Evolutionary conservation across 2,113 vertebrate species (phyloP), one percentile per base, ranked within the genome.

Genomic region (Sisor rabdophorus): DNA sequence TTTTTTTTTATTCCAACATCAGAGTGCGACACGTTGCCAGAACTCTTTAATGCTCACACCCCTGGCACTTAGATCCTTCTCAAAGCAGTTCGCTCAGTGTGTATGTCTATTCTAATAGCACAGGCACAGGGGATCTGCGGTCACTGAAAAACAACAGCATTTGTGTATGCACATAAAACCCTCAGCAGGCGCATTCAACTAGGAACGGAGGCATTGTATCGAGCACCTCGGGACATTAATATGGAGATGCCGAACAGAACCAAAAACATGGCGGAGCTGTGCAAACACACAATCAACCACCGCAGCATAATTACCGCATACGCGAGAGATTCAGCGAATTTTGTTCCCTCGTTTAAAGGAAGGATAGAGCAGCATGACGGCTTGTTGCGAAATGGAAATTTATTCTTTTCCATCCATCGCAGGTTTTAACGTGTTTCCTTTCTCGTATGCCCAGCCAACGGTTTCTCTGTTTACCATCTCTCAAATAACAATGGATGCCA

Each of bases 141-240:
- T 11, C 28, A 47, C 13, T 28, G 50, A 56, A 80, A 80, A 79
- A 82, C 74, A 80, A 81, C 60, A 73, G 12, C 50, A 20, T 56
- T n/a, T 26, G n/a, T 56, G 53, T 70, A 40, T 56, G 67, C 76
- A 70, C 61, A 74, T 78, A 73, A 59, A 73, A 53, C 44, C 26
- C 61, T 71, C 44, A 24, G 55, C 59, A 30, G 72, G 64, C 48
- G 54, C 63, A 24, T 12, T 12, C n/a, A 32, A n/a, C 63, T 15
- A 47, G 30, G 36, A 59, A 68, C 10, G 36, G 32, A 69, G 76
- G 65, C 48, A 75, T 77, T 71, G 80, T 80, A 81, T 78, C 86
- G 81, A 82, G 75, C 24, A 56, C 59, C 61, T 82, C 65, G n/a
- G 82, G 64, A 76, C 70, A 52, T 59, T 56, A 78, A 64, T 63